Evolutionary conservation across 2,113 vertebrate species (phyloP).

Genomic region (Tamias sibiricus): DNA sequence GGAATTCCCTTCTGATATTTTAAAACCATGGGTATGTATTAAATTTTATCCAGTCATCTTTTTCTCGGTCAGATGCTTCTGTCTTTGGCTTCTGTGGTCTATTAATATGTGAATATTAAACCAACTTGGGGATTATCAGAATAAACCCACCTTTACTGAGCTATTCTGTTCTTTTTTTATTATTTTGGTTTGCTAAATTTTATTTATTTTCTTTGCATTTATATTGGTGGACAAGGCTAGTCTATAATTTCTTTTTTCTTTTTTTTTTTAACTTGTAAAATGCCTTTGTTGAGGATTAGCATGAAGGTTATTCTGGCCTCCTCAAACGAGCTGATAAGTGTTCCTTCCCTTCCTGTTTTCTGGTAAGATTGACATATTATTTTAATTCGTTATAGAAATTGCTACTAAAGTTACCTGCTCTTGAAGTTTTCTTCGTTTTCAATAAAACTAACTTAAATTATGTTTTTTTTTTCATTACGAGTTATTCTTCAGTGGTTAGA

Average conservation of each 20-base stretch:
- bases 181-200: background rate
- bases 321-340: background rate
- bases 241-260: background rate
- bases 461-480: background rate
- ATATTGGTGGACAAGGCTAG: background rate
- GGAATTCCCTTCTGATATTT: background rate
- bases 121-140: background rate
- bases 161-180: background rate
- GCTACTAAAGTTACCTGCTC: background rate
- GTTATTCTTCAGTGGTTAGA: background rate
- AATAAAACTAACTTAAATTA: conserved; percentile 3
- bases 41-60: background rate
- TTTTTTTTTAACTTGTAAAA: background rate
- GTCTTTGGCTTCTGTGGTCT: background rate
- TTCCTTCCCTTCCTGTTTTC: background rate
- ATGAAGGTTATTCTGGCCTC: background rate
- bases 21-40: background rate
- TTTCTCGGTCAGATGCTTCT: background rate
- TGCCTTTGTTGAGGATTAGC: background rate
- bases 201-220: background rate
- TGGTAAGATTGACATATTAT: background rate
- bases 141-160: background rate
- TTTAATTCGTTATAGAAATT: conserved; percentile 13
- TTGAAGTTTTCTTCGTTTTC: background rate
- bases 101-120: background rate